Conservation (phyloP, 1,140 invertebrate genomes). For the Probaryconus sp. region DNA sequence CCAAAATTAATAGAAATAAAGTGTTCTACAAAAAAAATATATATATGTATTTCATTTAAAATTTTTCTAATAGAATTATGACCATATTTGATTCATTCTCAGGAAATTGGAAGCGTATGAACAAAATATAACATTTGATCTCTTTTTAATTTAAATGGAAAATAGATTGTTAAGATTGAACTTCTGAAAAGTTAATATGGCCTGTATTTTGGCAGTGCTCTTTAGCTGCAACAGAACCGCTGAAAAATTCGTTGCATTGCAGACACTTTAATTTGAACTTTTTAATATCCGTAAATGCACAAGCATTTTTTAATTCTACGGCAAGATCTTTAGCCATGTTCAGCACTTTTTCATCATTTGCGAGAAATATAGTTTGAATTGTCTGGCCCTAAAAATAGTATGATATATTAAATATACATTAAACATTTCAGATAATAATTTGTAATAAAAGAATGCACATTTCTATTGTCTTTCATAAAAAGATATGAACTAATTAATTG, state of each 20-base stretch:
- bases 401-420: slow-evolving; percentile 12
- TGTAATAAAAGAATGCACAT: neutral
- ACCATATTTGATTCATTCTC: neutral
- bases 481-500: neutral
- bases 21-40: no score
- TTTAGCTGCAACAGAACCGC: slow-evolving; percentile 88
- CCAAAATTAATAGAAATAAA: no score
- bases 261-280: slow-evolving; percentile 91
- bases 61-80: no score
- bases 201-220: slow-evolving; percentile 90
- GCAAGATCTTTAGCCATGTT: slow-evolving; percentile 90
- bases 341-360: slow-evolving; percentile 85
- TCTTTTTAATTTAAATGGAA: neutral
- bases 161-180: slow-evolving; percentile 64
- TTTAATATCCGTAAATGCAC: slow-evolving; percentile 93
- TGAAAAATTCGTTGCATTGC: slow-evolving; percentile 85
- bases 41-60: no score
- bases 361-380: slow-evolving; percentile 89
- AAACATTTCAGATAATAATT: neutral
- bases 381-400: slow-evolving; percentile 80
- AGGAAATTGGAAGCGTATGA: slow-evolving; percentile 2
- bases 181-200: slow-evolving; percentile 93
- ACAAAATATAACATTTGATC: slow-evolving; percentile 1
- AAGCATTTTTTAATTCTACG: slow-evolving; percentile 89
- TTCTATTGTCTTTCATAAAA: neutral